Conservation (phyloP, 2,888 invertebrate genomes). For the Meghimatium bilineatum region DNA sequence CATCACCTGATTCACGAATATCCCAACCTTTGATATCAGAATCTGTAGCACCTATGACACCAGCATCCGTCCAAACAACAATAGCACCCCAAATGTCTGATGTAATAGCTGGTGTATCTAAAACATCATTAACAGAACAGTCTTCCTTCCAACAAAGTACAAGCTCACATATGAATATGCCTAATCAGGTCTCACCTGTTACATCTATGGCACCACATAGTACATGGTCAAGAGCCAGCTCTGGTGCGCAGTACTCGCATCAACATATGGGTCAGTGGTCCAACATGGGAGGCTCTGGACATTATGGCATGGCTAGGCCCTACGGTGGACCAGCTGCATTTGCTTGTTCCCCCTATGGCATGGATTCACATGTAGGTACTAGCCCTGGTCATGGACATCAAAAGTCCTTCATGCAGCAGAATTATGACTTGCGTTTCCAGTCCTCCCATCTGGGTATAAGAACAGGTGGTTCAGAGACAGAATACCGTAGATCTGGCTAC, state of each 20-base stretch:
- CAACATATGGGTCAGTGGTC: conserved; percentile 25
- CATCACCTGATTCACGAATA: background rate
- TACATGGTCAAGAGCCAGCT: conserved; percentile 17
- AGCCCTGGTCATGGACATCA: background rate
- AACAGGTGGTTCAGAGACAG: background rate
- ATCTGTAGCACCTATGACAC: conserved; percentile 1
- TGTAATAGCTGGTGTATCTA: background rate
- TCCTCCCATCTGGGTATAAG: background rate
- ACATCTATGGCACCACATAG: conserved; percentile 19
- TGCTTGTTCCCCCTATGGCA: background rate
- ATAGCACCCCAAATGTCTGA: background rate
- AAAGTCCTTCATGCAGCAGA: conserved; percentile 12
- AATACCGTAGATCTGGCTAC: conserved; percentile 19
- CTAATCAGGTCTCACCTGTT: background rate
- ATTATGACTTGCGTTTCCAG: conserved; percentile 12
- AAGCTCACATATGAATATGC: background rate
- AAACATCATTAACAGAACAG: background rate
- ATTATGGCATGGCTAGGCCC: conserved; percentile 25
- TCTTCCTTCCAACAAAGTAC: conserved; percentile 15
- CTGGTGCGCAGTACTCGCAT: background rate
- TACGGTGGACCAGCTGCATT: conserved; percentile 6
- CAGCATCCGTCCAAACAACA: conserved; percentile 17
- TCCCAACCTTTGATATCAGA: background rate
- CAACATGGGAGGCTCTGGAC: conserved; percentile 30
- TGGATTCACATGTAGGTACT: background rate